Evolutionary conservation across 2,113 vertebrate genomes (phyloP).

Genomic region (Eonycteris spelaea): DNA sequence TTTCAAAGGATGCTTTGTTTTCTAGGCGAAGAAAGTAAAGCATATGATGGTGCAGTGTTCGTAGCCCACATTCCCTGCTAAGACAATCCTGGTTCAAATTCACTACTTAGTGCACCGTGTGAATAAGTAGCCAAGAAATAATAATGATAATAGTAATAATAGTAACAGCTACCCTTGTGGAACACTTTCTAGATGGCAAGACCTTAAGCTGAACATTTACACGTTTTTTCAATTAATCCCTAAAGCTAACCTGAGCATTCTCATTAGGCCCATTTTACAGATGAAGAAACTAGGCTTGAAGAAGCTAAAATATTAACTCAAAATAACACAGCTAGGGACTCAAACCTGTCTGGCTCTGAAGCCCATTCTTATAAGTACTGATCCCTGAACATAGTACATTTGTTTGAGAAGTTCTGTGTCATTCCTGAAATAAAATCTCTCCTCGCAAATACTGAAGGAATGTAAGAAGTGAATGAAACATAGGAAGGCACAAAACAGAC

Average conservation of each 20-base stretch:
- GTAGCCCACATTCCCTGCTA: neutral
- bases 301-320: neutral
- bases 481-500: neutral
- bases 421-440: neutral
- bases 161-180: neutral
- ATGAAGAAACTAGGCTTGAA: neutral
- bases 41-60: neutral
- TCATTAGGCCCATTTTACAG: neutral
- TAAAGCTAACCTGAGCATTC: neutral
- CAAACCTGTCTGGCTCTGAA: neutral
- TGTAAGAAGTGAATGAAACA: neutral
- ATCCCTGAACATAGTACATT: neutral
- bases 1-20: slow-evolving; percentile 76
- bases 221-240: neutral
- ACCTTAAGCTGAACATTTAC: neutral
- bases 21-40: slow-evolving; percentile 34
- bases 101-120: neutral
- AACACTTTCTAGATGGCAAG: too few relatives aligned
- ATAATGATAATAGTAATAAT: neutral
- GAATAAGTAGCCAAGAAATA: neutral
- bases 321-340: neutral
- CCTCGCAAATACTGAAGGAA: neutral
- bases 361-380: neutral
- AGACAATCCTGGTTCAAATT: neutral
- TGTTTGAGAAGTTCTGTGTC: neutral